These are phyloP conservation scores for Microctenopoma steveboyesi DNA, from an alignment of 2,797 vertebrate genomes.

Conservation along the genomic window DNA sequence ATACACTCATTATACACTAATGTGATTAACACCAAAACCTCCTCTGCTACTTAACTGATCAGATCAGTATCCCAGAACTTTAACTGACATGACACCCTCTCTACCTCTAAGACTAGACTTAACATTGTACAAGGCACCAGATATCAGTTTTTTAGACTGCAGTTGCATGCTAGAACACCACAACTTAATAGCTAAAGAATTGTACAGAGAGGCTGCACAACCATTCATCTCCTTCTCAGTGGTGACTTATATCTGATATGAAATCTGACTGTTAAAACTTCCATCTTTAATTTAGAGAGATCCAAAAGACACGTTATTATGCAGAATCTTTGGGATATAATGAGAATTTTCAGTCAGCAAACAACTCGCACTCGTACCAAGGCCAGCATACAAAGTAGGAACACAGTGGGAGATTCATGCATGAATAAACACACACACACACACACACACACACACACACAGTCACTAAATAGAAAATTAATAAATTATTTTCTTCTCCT, in stretches of 20 bases:
- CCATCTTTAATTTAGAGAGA: conserved; percentile 18
- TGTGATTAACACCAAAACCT: no score
- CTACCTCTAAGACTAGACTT: no score
- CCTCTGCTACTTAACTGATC: no score
- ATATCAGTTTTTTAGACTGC: neutral
- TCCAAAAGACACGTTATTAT: conserved; percentile 17
- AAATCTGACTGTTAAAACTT: neutral
- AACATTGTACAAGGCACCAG: neutral
- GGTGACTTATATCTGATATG: neutral
- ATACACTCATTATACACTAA: no score
- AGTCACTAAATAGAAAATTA: neutral
- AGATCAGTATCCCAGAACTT: no score
- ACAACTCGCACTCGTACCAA: neutral
- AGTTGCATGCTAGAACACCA: neutral
- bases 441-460: neutral
- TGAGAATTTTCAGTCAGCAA: conserved; percentile 22
- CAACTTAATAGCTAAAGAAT: neutral
- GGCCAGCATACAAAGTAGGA: neutral
- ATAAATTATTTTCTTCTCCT: conserved; percentile 6
- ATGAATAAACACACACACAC: neutral
- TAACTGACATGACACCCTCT: neutral
- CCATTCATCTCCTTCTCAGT: neutral
- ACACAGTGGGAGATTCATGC: neutral
- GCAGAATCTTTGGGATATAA: conserved; percentile 31
- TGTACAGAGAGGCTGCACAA: neutral